Evolutionary conservation across 1,140 invertebrate genomes (phyloP), one percentile per base, ranked within the genome.

Genomic region (Trichogramma pretiosum): DNA sequence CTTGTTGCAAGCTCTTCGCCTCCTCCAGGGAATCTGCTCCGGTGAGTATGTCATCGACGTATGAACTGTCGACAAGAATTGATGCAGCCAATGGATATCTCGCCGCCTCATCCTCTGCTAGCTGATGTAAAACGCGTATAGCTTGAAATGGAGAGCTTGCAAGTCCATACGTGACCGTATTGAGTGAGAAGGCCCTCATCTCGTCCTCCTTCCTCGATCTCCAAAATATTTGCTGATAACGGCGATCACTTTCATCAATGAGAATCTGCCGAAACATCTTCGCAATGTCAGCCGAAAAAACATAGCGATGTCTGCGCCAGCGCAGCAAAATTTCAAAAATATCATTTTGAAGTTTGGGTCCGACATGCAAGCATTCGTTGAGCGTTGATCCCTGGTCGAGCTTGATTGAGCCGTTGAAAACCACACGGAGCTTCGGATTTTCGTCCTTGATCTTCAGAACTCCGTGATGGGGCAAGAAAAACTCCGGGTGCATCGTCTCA

Each of bases 381-480:
- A 28, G 11, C 5, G n/a, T n/a, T n/a, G n/a, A n/a, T n/a, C n/a
- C n/a, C n/a, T n/a, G n/a, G n/a, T n/a, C n/a, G n/a, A n/a, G n/a
- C n/a, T n/a, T n/a, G n/a, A n/a, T n/a, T n/a, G n/a, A n/a, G n/a
- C n/a, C 55, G 14, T 59, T 34, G 17, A 57, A 55, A 24, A 55
- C 50, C 11, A 57, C 53, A 1, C 53, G 18, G 8, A 55, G 16
- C 30, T 57, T 57, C 14, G 36, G 32, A 2, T 17, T 21, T 1
- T 13, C 10, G 10, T 16, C 30, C 3, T 17, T 13, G 10, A 21
- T 13, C n/a, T 43, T 38, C 4, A 50, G 33, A 0, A 60, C 54
- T 3, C 41, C 50, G 32, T 55, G 53, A 51, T 57, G 52, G 10
- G 53, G 50, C 16, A 56, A 34, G 35, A 50, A 54, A 44, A 34